Evolutionary conservation across 2,113 vertebrate species (phyloP), one percentile per base, ranked within the genome.

Genomic region (Genyomyrus donnyi): DNA sequence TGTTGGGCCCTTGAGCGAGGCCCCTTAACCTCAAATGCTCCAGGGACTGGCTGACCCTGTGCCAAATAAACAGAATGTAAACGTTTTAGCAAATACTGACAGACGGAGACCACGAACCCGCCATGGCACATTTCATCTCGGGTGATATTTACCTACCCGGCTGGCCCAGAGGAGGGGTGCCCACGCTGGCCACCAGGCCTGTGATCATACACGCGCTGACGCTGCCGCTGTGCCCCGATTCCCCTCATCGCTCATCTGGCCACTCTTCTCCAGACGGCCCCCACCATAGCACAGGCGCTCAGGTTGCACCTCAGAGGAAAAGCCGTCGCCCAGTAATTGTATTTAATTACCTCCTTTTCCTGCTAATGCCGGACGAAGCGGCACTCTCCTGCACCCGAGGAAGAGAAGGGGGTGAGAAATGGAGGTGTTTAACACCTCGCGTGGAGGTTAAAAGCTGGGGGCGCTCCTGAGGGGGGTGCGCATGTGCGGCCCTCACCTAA

Each of bases 361-460:
- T 74, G 58, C 39, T 27, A 88, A 70, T 88, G 42, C 62, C 2
- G 42, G 4, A 24, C 27, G 88, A 49, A 66, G 62, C 42, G 42
- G 24, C 21, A 9, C 31, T 53, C 56, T 46, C 53, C 35, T 35
- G 85, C n/a, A 39, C 56, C 52, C 39, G 3, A n/a, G 86, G 86
- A 87, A 17, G 52, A 88, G 35, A 88, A 53, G 9, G n/a, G 88
- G 24, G 88, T 62, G 58, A 88, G 42, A 50, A 88, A 50, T 74
- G 62, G 88, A 74, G 88, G 88, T 74, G 42, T 88, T 88, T 88
- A 88, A 88, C 88, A 70, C 88, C 53, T 88, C 11, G 45, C 15
- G 11, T 27, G 19, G 88, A 74, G 88, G 88, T 88, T 88, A 88
- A 88, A 88, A 70, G 58, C 88, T 88, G 42, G 88, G 88, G 88